Conservation (phyloP, 2,113 vertebrate species). For the Danio rerio region GRCz12tu NC_133181.1:48298501-48299000, state of each 20-base stretch:
- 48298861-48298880: slow-evolving; percentile 26
- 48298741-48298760: slow-evolving; percentile 71
- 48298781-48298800: slow-evolving; percentile 29
- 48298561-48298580: not conserved
- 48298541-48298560: not conserved
- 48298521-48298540: slow-evolving; percentile 10
- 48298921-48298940: slow-evolving; percentile 9
- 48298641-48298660: slow-evolving; percentile 65
- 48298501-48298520: not conserved
- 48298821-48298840: slow-evolving; percentile 9
- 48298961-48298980: not conserved
- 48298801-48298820: slow-evolving; percentile 29
- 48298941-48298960: not conserved
- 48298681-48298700: slow-evolving; percentile 58
- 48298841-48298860: slow-evolving; percentile 23
- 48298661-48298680: slow-evolving; percentile 61
- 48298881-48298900: slow-evolving; percentile 12
- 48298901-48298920: not conserved
- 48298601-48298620: slow-evolving; percentile 10
- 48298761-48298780: slow-evolving; percentile 34
- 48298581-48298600: slow-evolving; percentile 14
- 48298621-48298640: slow-evolving; percentile 22
- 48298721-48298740: slow-evolving; percentile 74
- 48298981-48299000: not conserved
- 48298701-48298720: slow-evolving; percentile 68